Base-by-base conservation (phyloP, 2,113 vertebrate genomes). In the Pedetes capensis region DNA sequence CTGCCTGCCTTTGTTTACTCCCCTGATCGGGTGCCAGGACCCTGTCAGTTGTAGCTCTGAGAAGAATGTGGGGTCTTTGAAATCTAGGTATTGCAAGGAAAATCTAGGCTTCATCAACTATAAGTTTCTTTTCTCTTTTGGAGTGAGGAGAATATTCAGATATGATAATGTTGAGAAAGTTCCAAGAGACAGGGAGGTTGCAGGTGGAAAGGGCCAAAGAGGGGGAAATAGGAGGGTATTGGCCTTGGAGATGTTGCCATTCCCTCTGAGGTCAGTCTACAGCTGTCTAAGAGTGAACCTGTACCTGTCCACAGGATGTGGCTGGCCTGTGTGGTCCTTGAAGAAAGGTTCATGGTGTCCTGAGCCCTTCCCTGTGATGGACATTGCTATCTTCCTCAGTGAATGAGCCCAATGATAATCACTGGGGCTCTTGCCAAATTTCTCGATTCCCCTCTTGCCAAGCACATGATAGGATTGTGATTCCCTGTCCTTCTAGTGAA, bases 221-320 rank as follows among this genome's bases (percentile, higher is more conserved):
- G 42, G 34, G 34, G 2, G 4, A 4, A 0, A n/a, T n/a, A 6
- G 8, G 76, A 9, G 4, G 69, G 0, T 34, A 17, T n/a, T n/a
- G 29, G 68, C 51, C 1, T 0, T 66, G 3, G 29, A 86, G 59
- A 5, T 14, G 68, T 9, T 9, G 27, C 55, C 23, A 3, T 22
- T 37, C 16, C 49, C 59, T 53, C 39, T 20, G 20, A 47, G 57
- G 2, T n/a, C 49, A 9, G 49, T 53, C 11, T 22, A 0, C 63
- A 71, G n/a, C 51, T 55, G 6, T n/a, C n/a, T 23, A 25, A 55
- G 16, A 22, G 39, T 34, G 1, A 3, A 27, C 42, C 18, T 10
- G 27, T n/a, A 25, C 39, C 39, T 34, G 86, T 44, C 34, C 27
- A 2, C 1, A 13, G 10, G 27, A 22, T 22, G 49, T 32, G 63